These are phyloP conservation scores for Sympetrum striolatum DNA, from an alignment of 2,888 invertebrate genomes.

Conservation along the genomic window DNA sequence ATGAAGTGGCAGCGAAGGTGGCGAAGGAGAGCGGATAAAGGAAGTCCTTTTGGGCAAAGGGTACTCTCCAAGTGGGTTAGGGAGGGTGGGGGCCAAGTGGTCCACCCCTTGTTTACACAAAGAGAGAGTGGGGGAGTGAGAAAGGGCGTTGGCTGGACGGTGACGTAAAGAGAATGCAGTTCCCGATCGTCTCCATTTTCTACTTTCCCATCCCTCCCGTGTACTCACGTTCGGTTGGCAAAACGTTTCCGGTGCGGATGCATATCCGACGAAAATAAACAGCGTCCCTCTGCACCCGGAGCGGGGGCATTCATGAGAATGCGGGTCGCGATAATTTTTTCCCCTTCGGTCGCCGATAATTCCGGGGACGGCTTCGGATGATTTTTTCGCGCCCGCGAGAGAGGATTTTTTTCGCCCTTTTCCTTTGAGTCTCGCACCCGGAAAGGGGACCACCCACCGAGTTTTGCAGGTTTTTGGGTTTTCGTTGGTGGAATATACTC, in stretches of 20 bases:
- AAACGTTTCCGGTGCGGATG: background rate
- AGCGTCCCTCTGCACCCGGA: background rate
- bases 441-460: too few relatives aligned
- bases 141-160: background rate
- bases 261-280: background rate
- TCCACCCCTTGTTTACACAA: background rate
- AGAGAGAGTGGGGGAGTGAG: background rate
- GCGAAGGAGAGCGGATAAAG: background rate
- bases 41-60: background rate
- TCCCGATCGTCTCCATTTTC: background rate
- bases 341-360: too few relatives aligned
- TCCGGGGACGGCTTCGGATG: too few relatives aligned
- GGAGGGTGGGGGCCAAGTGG: background rate
- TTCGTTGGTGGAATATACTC: too few relatives aligned
- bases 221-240: background rate
- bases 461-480: too few relatives aligned
- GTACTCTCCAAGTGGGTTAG: background rate
- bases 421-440: too few relatives aligned
- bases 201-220: background rate
- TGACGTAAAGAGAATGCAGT: background rate
- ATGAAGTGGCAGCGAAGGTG: background rate
- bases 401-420: too few relatives aligned
- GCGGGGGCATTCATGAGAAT: too few relatives aligned
- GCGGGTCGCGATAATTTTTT: too few relatives aligned
- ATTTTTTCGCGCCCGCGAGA: too few relatives aligned